phyloP scores from a whole-genome alignment of 2,888 invertebrate species.

The Taenaris catops region DNA sequence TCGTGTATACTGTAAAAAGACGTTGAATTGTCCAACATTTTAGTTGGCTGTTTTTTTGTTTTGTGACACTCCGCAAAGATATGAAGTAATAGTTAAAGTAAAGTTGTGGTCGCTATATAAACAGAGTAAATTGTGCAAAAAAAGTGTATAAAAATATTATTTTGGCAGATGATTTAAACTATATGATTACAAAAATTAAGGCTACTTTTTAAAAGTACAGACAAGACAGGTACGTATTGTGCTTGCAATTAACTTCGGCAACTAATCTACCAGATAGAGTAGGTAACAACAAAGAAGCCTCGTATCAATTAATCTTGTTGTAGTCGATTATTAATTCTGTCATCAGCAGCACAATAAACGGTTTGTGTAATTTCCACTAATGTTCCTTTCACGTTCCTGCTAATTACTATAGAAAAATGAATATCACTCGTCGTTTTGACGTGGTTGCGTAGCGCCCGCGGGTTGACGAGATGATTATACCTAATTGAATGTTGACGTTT shows the following conservation, averaged over 20 bases:
- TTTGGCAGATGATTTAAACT: too few species aligned
- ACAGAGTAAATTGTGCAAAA: too few species aligned
- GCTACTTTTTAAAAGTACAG: too few species aligned
- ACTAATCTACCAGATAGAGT: neutral
- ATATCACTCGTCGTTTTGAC: conserved; percentile 29
- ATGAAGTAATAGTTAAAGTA: too few species aligned
- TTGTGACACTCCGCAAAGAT: too few species aligned
- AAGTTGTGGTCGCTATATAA: too few species aligned
- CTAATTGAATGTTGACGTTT: conserved; percentile 44
- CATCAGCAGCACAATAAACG: conserved; percentile 23
- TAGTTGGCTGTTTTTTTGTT: too few species aligned
- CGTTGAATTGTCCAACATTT: too few species aligned
- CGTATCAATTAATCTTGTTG: conserved; percentile 10
- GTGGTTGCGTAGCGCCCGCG: conserved; percentile 33
- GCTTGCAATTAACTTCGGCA: conserved; percentile 3
- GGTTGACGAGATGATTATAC: conserved; percentile 42
- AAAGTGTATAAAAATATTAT: too few species aligned
- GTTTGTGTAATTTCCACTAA: conserved; percentile 24
- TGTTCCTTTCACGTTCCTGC: conserved; percentile 20
- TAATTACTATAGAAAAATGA: conserved; percentile 38
- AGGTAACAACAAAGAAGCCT: conserved; percentile 2
- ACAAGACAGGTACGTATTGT: too few species aligned
- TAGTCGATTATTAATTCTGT: conserved; percentile 24
- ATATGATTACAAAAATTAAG: too few species aligned
- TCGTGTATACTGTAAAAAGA: too few species aligned